Evolutionary conservation across 2,113 vertebrate species (phyloP).

Genomic region (Carlito syrichta): DNA sequence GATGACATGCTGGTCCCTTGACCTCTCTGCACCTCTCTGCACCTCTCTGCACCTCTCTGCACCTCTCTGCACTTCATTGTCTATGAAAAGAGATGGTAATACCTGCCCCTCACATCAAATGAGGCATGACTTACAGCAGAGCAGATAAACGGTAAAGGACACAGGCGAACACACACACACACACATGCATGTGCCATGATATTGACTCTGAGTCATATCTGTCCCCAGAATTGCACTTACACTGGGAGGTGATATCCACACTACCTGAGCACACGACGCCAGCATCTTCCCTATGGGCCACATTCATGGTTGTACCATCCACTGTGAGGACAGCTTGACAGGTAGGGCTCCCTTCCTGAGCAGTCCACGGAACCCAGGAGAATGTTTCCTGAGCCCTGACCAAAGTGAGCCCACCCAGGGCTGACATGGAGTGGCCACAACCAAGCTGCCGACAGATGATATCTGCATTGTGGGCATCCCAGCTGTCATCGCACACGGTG

Average conservation of each 20-base stretch:
- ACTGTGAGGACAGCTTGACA: conserved; percentile 84
- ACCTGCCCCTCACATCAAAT: no score
- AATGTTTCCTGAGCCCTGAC: conserved; percentile 85
- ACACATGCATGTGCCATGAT: not conserved
- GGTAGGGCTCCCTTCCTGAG: conserved; percentile 81
- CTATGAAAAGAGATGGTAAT: not conserved
- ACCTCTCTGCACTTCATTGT: no score
- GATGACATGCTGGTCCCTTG: not conserved
- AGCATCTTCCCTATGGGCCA: conserved; percentile 87
- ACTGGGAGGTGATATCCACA: rapidly evolving
- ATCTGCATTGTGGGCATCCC: not conserved
- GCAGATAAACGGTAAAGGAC: rapidly evolving
- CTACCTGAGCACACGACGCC: conserved; percentile 82
- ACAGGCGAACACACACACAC: no score
- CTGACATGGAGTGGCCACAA: not conserved
- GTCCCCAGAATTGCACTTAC: no score
- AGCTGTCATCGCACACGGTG: conserved; percentile 38
- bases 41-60: no score
- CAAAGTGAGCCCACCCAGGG: conserved; percentile 68
- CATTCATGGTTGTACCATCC: conserved; percentile 87
- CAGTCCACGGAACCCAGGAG: conserved; percentile 84
- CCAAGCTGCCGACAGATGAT: conserved; percentile 31
- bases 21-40: not conserved
- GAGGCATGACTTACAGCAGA: not conserved
- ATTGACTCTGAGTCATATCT: not conserved